Evolutionary conservation across 2,888 invertebrate genomes (phyloP).

Genomic region (Sinhomidia bicolor): DNA sequence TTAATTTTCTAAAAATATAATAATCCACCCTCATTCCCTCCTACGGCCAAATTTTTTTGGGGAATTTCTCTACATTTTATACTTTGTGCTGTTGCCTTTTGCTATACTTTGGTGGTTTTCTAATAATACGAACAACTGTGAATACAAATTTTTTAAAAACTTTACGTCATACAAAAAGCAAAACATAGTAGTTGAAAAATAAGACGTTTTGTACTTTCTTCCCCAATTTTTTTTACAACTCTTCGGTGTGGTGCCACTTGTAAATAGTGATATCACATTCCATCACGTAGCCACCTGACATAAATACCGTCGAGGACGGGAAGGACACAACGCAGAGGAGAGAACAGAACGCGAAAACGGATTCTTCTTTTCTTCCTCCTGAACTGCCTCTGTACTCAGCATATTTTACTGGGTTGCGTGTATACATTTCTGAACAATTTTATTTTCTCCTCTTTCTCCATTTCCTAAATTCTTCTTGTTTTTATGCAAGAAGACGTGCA

Average conservation of each 20-base stretch:
- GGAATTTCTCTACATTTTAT: not conserved
- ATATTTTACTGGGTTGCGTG: slow-evolving; percentile 31
- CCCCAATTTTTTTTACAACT: not conserved
- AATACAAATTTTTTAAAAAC: not conserved
- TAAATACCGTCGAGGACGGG: slow-evolving; percentile 51
- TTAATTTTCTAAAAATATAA: not conserved
- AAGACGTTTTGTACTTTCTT: not conserved
- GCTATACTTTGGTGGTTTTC: not conserved
- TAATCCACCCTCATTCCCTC: not conserved
- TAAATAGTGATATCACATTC: slow-evolving; percentile 58
- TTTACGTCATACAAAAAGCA: not conserved
- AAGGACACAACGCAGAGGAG: not conserved
- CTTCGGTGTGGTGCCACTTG: slow-evolving; percentile 1
- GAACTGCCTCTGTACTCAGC: not conserved
- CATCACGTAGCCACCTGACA: slow-evolving; percentile 71
- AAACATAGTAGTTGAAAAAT: not conserved
- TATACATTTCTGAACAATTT: slow-evolving; percentile 12
- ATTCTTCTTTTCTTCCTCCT: slow-evolving; percentile 24
- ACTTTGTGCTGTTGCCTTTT: too few species aligned
- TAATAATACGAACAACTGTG: not conserved
- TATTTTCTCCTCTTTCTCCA: slow-evolving; percentile 2
- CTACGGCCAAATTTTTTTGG: not conserved
- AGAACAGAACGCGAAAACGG: slow-evolving; percentile 7
- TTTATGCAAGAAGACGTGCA: slow-evolving; percentile 36
- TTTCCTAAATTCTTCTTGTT: slow-evolving; percentile 12